phyloP scores from a whole-genome alignment of 2,888 invertebrate species.

The Rotaria macrura region DNA sequence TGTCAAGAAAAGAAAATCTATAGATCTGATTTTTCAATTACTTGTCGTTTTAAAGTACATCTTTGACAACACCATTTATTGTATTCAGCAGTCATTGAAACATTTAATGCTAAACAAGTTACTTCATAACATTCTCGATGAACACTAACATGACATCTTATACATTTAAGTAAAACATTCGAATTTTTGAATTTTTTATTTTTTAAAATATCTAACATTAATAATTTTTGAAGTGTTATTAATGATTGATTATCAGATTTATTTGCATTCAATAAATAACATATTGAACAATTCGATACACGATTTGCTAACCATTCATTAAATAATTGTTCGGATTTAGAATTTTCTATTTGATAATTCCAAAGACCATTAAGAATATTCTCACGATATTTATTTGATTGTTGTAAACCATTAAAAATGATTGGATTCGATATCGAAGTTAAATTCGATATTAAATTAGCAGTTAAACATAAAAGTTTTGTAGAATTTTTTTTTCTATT shows the following conservation, averaged over 20 bases:
- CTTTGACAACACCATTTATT: background rate
- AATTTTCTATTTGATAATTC: background rate
- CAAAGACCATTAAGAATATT: slow-evolving; percentile 4
- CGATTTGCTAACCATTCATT: slow-evolving; percentile 6
- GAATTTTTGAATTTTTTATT: background rate
- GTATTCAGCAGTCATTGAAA: background rate
- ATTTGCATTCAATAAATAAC: slow-evolving; percentile 20
- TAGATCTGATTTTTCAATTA: too few relatives aligned
- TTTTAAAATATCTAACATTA: background rate
- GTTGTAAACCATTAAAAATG: slow-evolving; percentile 8
- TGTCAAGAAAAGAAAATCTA: too few relatives aligned
- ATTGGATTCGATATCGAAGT: background rate
- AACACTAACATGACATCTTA: background rate
- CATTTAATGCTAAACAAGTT: background rate
- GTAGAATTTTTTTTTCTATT: too few relatives aligned
- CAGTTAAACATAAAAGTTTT: too few relatives aligned
- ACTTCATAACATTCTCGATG: background rate
- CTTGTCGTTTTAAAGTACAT: background rate
- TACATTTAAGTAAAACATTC: background rate
- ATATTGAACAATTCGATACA: slow-evolving; percentile 27
- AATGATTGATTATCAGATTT: background rate
- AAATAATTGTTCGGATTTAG: background rate
- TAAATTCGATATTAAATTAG: background rate
- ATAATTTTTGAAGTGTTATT: background rate
- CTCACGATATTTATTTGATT: background rate